Evolutionary conservation across 1,140 invertebrate genomes (phyloP).

Genomic region (Ooceraea biroi): DNA sequence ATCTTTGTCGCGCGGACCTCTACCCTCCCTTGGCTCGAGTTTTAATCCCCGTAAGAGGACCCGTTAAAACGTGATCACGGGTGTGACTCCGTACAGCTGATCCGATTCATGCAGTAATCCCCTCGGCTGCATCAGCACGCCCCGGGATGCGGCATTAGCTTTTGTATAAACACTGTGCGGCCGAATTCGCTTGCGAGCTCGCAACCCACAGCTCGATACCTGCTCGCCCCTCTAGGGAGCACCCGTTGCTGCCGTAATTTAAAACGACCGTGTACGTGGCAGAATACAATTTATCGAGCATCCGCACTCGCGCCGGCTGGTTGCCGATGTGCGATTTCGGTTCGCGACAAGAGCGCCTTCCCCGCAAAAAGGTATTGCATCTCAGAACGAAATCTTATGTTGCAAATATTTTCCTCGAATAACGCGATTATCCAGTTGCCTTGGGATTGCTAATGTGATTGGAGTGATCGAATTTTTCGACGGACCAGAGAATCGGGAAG

Average conservation of each 20-base stretch:
- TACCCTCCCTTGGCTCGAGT: slow-evolving; percentile 18
- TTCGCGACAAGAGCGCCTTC: neutral
- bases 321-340: neutral
- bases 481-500: neutral
- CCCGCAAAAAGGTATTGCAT: no score
- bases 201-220: slow-evolving; percentile 13
- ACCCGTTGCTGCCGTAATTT: slow-evolving; percentile 19
- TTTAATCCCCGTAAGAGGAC: slow-evolving; percentile 59
- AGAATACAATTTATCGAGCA: slow-evolving; percentile 49
- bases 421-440: slow-evolving; percentile 11
- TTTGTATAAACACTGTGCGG: slow-evolving; percentile 34
- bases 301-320: neutral
- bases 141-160: slow-evolving; percentile 52
- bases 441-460: slow-evolving; percentile 4
- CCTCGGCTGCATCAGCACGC: slow-evolving; percentile 43
- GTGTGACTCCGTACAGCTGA: slow-evolving; percentile 36
- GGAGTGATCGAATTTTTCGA: slow-evolving; percentile 34
- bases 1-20: slow-evolving; percentile 8
- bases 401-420: neutral
- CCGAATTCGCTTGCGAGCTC: slow-evolving; percentile 43
- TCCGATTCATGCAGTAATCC: slow-evolving; percentile 53
- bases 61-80: slow-evolving; percentile 56
- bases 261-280: slow-evolving; percentile 29
- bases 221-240: slow-evolving; percentile 9
- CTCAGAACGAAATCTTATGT: no score